A percentile compares a stretch with the other conserved stretches of the same genome.
Conservation (phyloP, 2,113 vertebrate genomes). For the Chaenocephalus aceratus region DNA sequence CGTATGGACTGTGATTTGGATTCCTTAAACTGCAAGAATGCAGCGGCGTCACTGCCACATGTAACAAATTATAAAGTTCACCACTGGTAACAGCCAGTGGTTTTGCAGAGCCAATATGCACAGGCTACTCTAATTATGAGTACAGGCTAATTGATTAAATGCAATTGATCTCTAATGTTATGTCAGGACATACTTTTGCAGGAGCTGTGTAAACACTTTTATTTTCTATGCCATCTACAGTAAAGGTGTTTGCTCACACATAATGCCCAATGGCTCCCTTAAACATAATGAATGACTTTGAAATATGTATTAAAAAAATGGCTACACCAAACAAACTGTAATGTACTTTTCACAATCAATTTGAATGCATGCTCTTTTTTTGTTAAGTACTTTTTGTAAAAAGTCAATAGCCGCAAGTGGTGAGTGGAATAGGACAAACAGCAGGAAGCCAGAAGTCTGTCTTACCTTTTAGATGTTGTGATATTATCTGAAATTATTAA, state of each 20-base stretch:
- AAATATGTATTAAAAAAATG: too few relatives aligned
- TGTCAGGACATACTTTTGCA: neutral
- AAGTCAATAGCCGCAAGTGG: neutral
- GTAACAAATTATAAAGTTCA: constrained; percentile 26
- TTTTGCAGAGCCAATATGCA: neutral
- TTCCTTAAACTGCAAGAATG: constrained; percentile 34
- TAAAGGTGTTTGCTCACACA: neutral
- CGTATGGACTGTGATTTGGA: constrained; percentile 25
- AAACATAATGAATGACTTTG: constrained; percentile 17
- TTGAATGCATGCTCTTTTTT: neutral
- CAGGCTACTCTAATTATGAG: neutral
- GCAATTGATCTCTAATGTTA: constrained; percentile 4
- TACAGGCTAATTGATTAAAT: neutral
- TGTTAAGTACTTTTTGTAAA: neutral
- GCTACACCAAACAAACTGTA: neutral
- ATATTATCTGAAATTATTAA: neutral
- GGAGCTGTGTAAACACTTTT: neutral
- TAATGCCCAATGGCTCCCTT: neutral
- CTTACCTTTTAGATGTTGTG: neutral
- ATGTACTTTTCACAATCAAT: neutral
- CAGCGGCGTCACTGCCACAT: neutral
- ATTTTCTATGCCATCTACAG: neutral
- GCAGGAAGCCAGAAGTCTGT: neutral
- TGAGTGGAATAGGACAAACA: neutral
- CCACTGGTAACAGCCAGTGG: neutral